Conservation (phyloP, 2,113 vertebrate species). For the Menura novaehollandiae region DNA sequence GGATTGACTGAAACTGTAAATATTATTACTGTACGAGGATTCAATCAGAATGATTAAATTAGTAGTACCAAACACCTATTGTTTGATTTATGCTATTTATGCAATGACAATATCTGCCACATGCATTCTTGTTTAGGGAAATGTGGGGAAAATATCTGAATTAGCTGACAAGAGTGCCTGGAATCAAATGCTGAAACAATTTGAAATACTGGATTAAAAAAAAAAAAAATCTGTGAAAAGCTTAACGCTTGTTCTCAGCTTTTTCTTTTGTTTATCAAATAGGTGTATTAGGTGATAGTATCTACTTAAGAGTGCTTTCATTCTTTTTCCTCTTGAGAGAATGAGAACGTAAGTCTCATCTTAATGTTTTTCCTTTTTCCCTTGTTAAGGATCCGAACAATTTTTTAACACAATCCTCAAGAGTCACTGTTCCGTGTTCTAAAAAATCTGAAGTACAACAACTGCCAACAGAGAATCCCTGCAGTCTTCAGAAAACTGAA, state of each 20-base stretch:
- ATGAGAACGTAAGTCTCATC: background rate
- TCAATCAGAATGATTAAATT: background rate
- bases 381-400: background rate
- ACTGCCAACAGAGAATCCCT: background rate
- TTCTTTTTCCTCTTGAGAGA: background rate
- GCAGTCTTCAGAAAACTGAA: constrained; percentile 57
- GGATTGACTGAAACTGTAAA: background rate
- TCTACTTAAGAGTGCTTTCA: background rate
- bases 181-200: background rate
- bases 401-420: constrained; percentile 13
- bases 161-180: background rate
- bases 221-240: background rate
- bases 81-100: background rate
- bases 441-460: constrained; percentile 55
- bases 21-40: background rate
- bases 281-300: background rate
- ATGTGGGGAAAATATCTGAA: background rate
- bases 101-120: background rate
- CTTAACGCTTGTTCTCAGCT: background rate
- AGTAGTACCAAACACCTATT: background rate
- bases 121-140: background rate
- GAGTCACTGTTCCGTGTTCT: background rate
- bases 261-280: background rate
- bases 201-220: background rate
- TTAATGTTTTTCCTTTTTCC: background rate